Base-by-base conservation (phyloP, 2,797 vertebrate species). In the Ctenochaetus hawaiiensis region DNA sequence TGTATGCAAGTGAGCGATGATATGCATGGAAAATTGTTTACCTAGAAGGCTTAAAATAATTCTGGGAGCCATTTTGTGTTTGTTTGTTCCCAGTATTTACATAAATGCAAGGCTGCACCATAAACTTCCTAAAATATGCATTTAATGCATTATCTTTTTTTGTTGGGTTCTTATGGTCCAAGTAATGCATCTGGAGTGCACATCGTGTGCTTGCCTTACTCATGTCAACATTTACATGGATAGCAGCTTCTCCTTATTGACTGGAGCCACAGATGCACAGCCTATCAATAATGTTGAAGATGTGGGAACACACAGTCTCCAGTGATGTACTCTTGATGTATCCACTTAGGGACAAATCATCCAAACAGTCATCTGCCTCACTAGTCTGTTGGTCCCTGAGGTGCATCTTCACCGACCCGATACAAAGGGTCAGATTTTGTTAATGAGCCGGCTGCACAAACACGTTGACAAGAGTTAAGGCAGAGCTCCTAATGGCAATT, bases 11-110 rank as follows among this genome's bases (percentile, higher is more conserved):
- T 92, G 92, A 94, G 87, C 70, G 69, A 94, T 92, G 91, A 92
- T 93, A 91, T 89, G 91, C 91, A 93, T 88, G 87, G 90, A 88
- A 91, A 92, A 94, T 90, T 89, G 87, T 93, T 94, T 92, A 92
- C 92, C 94, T 92, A 67, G 80, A 85, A 93, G 94, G 91, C 87
- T 91, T 69, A 81, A 93, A 92, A 92, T 90, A 85, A 88, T 89
- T 90, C 90, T 89, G 67, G 84, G 48, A 92, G 87, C 87, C 90
- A 92, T 92, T 93, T 91, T 91, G 77, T 90, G 77, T 89, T 89
- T 93, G 88, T 91, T 90, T 91, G 90, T 85, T 75, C 53, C 64
- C 34, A 12, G 56, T 83, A 89, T 93, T 94, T 91, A 83, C 90
- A 90, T 90, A 92, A 94, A 90, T 80, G 65, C 84, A 84, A 83